phyloP scores from a whole-genome alignment of 2,797 vertebrate genomes.

The Brachyalestes nurse region DNA sequence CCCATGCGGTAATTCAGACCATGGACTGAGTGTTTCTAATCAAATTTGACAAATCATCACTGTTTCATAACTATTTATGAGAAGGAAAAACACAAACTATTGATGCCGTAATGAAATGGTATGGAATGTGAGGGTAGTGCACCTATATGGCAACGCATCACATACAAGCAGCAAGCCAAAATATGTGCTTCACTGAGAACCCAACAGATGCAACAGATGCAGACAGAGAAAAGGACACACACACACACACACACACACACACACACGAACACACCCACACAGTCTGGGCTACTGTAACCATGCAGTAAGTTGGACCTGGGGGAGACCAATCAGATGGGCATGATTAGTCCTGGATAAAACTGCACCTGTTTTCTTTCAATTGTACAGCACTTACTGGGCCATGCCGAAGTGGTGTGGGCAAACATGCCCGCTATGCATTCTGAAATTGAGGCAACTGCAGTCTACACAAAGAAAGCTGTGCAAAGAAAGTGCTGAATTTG shows the following conservation, averaged over 20 bases:
- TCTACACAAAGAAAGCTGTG: constrained; percentile 13
- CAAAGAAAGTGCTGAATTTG: constrained; percentile 29
- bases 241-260: not conserved
- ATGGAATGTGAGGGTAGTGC: constrained; percentile 40
- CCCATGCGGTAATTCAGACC: constrained; percentile 53
- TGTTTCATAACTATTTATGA: constrained; percentile 10
- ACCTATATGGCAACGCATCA: constrained; percentile 51
- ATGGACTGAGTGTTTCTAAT: constrained; percentile 47
- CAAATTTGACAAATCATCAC: constrained; percentile 62
- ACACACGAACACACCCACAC: not conserved
- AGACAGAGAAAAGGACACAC: constrained; percentile 13
- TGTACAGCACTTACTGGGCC: constrained; percentile 17
- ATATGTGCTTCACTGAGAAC: constrained; percentile 34
- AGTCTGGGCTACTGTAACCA: constrained; percentile 48
- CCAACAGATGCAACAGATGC: constrained; percentile 38
- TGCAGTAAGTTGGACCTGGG: constrained; percentile 53
- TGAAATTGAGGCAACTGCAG: not conserved
- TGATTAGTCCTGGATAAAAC: constrained; percentile 47
- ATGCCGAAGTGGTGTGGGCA: constrained; percentile 25
- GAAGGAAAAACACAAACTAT: constrained; percentile 46
- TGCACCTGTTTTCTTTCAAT: constrained; percentile 39
- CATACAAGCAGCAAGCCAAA: constrained; percentile 57
- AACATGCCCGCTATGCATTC: constrained; percentile 43
- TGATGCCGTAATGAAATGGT: constrained; percentile 44
- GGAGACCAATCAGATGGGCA: constrained; percentile 36